phyloP scores from a whole-genome alignment of 2,113 vertebrate species.

The Pheucticus melanocephalus region DNA sequence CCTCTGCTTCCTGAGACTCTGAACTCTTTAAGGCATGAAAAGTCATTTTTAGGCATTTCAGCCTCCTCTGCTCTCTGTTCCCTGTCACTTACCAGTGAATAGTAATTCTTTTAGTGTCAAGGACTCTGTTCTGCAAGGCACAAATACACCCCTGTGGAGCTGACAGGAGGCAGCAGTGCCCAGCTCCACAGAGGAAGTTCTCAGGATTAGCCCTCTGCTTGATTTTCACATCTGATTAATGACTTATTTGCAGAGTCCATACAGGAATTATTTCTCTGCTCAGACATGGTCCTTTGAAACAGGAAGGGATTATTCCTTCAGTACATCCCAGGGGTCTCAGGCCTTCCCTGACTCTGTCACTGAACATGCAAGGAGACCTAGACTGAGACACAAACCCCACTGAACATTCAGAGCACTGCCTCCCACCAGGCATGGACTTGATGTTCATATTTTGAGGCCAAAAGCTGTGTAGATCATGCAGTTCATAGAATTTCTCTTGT shows the following conservation, averaged over 20 bases:
- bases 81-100: not conserved
- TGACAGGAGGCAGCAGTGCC: not conserved
- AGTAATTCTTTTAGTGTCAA: not conserved
- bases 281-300: not conserved
- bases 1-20: not conserved
- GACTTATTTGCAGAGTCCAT: not conserved
- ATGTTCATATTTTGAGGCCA: not conserved
- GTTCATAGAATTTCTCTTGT: not conserved
- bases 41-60: not conserved
- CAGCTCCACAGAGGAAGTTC: not conserved
- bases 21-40: not conserved
- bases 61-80: not conserved
- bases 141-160: not conserved
- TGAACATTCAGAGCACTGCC: not conserved
- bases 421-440: not conserved
- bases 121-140: not conserved
- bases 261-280: not conserved
- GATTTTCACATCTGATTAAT: not conserved
- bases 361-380: not conserved
- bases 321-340: not conserved
- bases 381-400: not conserved
- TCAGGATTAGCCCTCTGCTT: not conserved
- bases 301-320: not conserved
- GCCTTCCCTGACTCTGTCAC: not conserved
- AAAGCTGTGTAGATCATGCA: accelerated